Evolutionary conservation across 2,113 vertebrate species (phyloP), one percentile per base, ranked within the genome.

Genomic region (Neomonachus schauinslandi): DNA sequence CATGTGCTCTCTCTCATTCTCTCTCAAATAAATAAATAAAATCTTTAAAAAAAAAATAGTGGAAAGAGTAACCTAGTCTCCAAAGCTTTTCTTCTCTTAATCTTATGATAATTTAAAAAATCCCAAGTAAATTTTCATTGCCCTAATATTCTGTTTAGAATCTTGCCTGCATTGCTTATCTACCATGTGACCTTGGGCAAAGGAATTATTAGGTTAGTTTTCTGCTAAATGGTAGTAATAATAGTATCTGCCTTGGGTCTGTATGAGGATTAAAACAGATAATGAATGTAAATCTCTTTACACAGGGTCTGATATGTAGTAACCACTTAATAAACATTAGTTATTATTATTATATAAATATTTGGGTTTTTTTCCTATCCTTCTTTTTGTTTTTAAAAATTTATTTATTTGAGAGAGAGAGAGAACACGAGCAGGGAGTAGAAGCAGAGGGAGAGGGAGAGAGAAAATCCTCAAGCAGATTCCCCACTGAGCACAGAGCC

Each of bases 171-270:
- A 39, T 80, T 57, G 16, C 16, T 74, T 49, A 81, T 18, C 13
- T 12, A n/a, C 28, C 19, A 5, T 76, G 55, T 91, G 39, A 51
- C 39, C 42, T 21, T 79, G 22, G 55, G n/a, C 31, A 96, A 92
- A 94, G 28, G 16, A 49, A 57, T 84, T 67, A 59, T 57, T 33
- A 59, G n/a, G 36, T 83, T 74, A 77, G 4, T 72, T 72, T 91
- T 89, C 71, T 91, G 31, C 84, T 80, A 79, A 96, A n/a, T 79
- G 36, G 39, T 71, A 33, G 26, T 81, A 95, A 74, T 42, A 77
- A 51, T 42, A 67, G 10, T 19, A 39, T 69, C 49, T 63, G 42
- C 55, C 2, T 94, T 4, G 19, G 7, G 9, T 72, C n/a, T 2
- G 31, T 85, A 55, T 24, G 10, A 93, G 18, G 51, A 76, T 77